Evolutionary conservation across 2,113 vertebrate genomes (phyloP), one percentile per base, ranked within the genome.

Genomic region (Haemorhous mexicanus): DNA sequence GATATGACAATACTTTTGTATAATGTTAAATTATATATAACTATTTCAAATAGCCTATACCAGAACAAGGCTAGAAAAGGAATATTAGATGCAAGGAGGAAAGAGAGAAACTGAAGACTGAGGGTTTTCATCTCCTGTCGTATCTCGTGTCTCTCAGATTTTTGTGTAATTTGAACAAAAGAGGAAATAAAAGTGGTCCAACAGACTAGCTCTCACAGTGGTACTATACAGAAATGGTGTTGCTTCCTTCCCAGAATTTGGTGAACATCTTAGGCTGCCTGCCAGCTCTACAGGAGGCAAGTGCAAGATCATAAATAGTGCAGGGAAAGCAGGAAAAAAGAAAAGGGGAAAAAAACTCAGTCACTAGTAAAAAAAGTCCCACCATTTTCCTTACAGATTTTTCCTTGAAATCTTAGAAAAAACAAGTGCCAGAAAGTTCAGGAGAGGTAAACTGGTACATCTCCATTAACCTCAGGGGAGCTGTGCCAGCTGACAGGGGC

Each of bases 11-110:
- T 98, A 98, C 98, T 98, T 98, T 97, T 98, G 98, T 98, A 98
- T 98, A 98, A 98, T 96, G 98, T 98, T 98, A 98, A 98, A 98
- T 98, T 98, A 98, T 98, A 98, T 98, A 98, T 98, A 98, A 98
- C 98, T 96, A 98, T 97, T 98, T 98, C 97, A 98, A 98, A 97
- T 98, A 98, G 97, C 97, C 55, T 92, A 95, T 97, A 98, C 95
- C 95, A 93, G 98, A 97, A 97, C 96, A 96, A 97, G 97, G 64
- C 97, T 97, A 97, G 98, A 91, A 96, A 97, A 90, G 91, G 97
- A 98, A 98, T 98, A 98, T 98, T 97, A 98, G 97, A 97, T 55
- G 89, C 93, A 92, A 97, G 95, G 85, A 97, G 97, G 97, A 97
- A 97, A 97, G 84, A 93, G 89, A 96, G 97, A 97, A 97, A 95